These are phyloP conservation scores for Dynastes hyllus DNA, from an alignment of 2,888 invertebrate genomes.

Conservation along the genomic window DNA sequence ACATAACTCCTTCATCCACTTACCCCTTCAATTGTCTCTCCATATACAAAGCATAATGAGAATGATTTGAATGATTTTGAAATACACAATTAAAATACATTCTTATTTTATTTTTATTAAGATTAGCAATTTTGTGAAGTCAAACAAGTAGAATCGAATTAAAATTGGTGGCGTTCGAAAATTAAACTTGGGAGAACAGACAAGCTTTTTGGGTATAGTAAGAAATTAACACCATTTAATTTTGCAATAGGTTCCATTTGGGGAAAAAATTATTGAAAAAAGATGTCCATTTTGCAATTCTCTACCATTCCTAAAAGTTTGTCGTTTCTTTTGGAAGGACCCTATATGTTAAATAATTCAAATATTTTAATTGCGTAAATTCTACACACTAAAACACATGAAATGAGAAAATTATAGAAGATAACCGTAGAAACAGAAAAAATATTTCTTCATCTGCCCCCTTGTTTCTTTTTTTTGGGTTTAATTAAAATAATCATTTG, in stretches of 20 bases:
- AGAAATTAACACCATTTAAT: no score
- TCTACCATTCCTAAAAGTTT: no score
- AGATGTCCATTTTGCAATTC: no score
- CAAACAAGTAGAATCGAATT: no score
- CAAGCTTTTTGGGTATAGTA: no score
- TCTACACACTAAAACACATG: background rate
- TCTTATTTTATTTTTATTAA: background rate
- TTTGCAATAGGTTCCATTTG: no score
- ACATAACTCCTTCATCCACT: no score
- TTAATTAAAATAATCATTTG: background rate
- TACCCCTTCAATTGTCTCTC: background rate
- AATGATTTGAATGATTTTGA: conserved; percentile 15
- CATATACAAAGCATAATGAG: conserved; percentile 13
- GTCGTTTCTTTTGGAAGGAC: no score
- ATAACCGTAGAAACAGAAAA: background rate
- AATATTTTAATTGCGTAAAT: conserved; percentile 7
- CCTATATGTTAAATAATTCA: background rate
- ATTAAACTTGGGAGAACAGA: no score
- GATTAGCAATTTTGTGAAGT: no score
- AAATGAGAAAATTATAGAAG: background rate
- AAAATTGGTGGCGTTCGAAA: no score
- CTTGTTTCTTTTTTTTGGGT: background rate
- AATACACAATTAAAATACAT: conserved; percentile 3
- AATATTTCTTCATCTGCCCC: background rate
- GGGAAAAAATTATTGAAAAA: no score